These are phyloP conservation scores for Phalacrocorax brasilianus DNA, from an alignment of 2,113 vertebrate genomes.

Conservation along the genomic window DNA sequence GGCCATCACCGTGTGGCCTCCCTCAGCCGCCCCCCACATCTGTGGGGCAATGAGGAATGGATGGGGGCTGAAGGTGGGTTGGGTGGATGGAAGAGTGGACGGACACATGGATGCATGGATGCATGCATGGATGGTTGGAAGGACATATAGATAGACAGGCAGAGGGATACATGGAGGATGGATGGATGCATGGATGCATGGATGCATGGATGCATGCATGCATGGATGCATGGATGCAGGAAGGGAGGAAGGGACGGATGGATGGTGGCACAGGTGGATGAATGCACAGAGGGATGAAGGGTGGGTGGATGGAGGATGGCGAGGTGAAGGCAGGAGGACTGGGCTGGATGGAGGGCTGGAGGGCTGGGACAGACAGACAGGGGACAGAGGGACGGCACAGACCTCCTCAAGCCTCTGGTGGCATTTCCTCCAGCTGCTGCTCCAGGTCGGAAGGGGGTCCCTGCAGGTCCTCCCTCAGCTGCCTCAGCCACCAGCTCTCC, in stretches of 20 bases:
- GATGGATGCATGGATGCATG: not conserved
- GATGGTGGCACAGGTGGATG: no score
- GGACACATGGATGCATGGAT: accelerated
- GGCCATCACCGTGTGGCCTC: not conserved
- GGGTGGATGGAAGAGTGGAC: not conserved
- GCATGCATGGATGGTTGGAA: not conserved
- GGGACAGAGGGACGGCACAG: not conserved
- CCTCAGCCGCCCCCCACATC: no score
- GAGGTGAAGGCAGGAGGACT: not conserved
- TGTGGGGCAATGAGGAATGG: not conserved
- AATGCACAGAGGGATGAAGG: not conserved
- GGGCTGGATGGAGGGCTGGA: not conserved
- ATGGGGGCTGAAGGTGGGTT: not conserved
- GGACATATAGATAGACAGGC: not conserved
- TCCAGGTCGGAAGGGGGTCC: constrained; percentile 74
- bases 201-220: not conserved
- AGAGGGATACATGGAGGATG: no score
- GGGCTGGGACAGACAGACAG: not conserved
- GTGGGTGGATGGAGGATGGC: no score
- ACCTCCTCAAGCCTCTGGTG: constrained; percentile 80
- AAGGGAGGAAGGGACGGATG: no score
- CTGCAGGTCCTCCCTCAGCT: constrained; percentile 71
- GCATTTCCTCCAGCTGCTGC: constrained; percentile 76
- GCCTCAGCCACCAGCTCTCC: constrained; percentile 72
- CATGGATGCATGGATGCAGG: not conserved